Evolutionary conservation across 2,888 invertebrate genomes (phyloP), one percentile per base, ranked within the genome.

Genomic region (Nesidiocoris tenuis): DNA sequence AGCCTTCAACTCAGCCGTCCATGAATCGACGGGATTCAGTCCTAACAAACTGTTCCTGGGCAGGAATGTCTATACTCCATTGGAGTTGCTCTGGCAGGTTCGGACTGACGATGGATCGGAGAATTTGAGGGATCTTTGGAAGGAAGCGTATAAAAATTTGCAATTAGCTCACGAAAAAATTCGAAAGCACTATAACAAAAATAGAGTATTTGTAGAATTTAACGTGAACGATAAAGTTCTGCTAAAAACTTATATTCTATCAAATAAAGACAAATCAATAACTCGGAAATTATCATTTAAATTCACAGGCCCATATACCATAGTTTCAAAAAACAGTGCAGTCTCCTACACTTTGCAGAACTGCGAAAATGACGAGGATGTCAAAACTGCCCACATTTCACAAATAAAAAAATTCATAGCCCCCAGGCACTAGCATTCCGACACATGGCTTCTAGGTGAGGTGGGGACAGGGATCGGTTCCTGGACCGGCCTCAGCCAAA

Each of bases 141-240:
- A 1, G 17, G 17, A 12, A 17, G 66, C 54, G n/a, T 66, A 39
- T 39, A 3, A 39, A 12, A 66, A 66, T 21, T 18, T 66, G 39
- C 54, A 54, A 66, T 1, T 16, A 24, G 66, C 66, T 2, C 66
- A 66, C 54, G 17, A 66, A 3, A 66, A 66, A 66, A 66, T 39
- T 9, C 12, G 16, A 39, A 24, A 39, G 2, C 24, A 17, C 17
- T 39, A 63, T n/a, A 23, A 63, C 18, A 23, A 22, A 23, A 63
- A 63, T 2, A 2, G 63, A 9, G 23, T 22, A 54, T 54, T 25
- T 21, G 21, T 66, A 1, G 66, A 66, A 16, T 66, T 7, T 18
- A 17, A n/a, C 18, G 3, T 66, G 18, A 7, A 7, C 1, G 66
- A 66, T 19, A 3, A 66, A 1, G 66, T 66, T 9, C 25, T 66